Evolutionary conservation across 2,888 invertebrate species (phyloP).

Genomic region (Herminia tarsipennalis): DNA sequence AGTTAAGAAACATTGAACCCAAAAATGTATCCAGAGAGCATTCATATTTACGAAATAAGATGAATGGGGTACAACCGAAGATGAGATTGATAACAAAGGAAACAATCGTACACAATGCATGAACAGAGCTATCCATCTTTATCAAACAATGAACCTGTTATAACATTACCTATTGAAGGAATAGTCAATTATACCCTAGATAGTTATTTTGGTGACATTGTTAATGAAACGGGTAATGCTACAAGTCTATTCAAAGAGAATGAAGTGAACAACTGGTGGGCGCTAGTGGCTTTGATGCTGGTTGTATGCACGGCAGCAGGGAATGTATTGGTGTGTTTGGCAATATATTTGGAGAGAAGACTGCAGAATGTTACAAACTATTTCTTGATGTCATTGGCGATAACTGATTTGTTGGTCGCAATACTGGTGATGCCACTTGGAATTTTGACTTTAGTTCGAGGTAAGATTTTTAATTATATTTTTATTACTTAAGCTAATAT

Average conservation of each 20-base stretch:
- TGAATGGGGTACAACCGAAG: conserved; percentile 61
- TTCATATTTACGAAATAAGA: conserved; percentile 80
- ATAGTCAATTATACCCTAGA: conserved; percentile 37
- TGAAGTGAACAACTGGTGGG: conserved; percentile 91
- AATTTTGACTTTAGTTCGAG: conserved; percentile 92
- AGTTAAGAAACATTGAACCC: conserved; percentile 26
- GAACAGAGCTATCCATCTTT: conserved; percentile 52
- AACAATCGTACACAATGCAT: conserved; percentile 68
- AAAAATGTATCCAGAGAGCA: conserved; percentile 53
- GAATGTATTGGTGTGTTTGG: conserved; percentile 96
- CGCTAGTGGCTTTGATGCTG: conserved; percentile 90
- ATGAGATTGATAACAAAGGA: conserved; percentile 59
- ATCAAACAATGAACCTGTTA: conserved; percentile 39
- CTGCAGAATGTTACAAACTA: conserved; percentile 99
- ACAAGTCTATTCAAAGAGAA: conserved; percentile 43
- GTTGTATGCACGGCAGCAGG: conserved; percentile 96
- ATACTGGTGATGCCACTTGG: conserved; percentile 98
- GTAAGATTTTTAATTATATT: conserved; percentile 79
- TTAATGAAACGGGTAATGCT: conserved; percentile 53
- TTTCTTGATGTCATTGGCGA: conserved; percentile 97
- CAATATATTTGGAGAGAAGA: conserved; percentile 95
- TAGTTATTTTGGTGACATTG: conserved; percentile 26
- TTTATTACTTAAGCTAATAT: neutral
- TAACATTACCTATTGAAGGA: conserved; percentile 24
- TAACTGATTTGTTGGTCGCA: conserved; percentile 97